Base-by-base conservation (phyloP, 2,888 invertebrate species). In the Drosophila leonis region DNA sequence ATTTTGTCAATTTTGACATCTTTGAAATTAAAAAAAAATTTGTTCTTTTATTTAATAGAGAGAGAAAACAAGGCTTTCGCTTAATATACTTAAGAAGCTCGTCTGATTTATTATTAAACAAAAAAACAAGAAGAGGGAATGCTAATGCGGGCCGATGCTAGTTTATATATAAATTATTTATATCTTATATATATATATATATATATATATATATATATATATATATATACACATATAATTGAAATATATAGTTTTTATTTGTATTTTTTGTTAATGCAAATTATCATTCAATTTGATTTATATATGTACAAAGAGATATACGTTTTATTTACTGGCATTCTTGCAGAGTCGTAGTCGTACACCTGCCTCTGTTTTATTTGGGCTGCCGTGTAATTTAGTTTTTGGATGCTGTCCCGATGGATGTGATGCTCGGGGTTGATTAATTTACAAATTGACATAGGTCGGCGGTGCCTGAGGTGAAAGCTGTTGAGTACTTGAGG, bases 401-500 rank as follows among this genome's bases (percentile, higher is more conserved):
- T 31, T 31, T 31, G 42, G 72, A 49, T 68, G 54, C 35, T 20
- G 33, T 51, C 15, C 33, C 27, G 37, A 27, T 27, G 54, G 29
- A 55, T 39, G 3, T 27, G 18, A 1, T 10, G 31, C 31, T 3
- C 18, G 29, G 48, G 18, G 9, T 49, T 49, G 4, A 7, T 49
- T 12, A 18, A 49, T 49, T 91, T 92, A 92, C 82, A 97, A 97
- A 95, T 97, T 97, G 94, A 97, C 98, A 95, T 98, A 98, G 91
- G 98, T 97, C 88, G 97, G 97, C 94, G 97, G 97, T 94, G 97
- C 97, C 94, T 97, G 97, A 76, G 96, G 96, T 88, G 95, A 94
- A 76, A 93, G 93, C 81, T 94, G 94, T 81, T 94, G 93, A 90
- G 97, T 94, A 97, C 97, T 87, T 92, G 93, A 82, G 93, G 93